Conservation (phyloP, 1,140 invertebrate genomes). For the Trichomalopsis sarcophagae region DNA sequence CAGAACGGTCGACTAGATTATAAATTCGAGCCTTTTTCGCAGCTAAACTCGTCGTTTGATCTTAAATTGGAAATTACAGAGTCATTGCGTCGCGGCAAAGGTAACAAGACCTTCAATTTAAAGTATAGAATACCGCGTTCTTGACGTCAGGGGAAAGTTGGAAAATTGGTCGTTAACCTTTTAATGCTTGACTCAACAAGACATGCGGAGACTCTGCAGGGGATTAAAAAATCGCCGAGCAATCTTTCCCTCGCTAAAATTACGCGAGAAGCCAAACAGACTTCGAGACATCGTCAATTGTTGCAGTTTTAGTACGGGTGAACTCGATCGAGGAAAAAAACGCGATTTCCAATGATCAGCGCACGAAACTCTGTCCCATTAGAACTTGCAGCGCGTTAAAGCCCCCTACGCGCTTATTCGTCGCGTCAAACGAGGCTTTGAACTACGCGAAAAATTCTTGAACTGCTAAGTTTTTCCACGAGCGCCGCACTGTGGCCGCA, state of each 20-base stretch:
- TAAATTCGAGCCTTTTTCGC: background rate
- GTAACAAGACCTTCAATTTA: background rate
- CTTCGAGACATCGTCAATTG: background rate
- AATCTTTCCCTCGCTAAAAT: background rate
- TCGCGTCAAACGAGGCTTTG: background rate
- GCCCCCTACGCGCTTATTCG: no score
- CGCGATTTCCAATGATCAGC: no score
- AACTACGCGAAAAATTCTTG: no score
- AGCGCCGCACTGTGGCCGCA: no score
- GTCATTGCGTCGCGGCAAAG: background rate
- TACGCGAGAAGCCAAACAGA: background rate
- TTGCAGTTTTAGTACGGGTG: background rate
- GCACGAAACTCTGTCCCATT: no score
- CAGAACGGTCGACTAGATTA: background rate
- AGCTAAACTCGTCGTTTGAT: background rate
- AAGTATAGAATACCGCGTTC: background rate
- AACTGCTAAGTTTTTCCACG: background rate
- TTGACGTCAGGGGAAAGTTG: background rate
- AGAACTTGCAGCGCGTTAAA: no score
- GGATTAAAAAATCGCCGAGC: background rate
- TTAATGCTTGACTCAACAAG: background rate
- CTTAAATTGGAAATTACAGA: background rate
- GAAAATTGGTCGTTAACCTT: slow-evolving; percentile 1
- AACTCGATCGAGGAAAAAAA: background rate
- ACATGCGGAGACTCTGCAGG: background rate